Conservation (phyloP, 2,888 invertebrate genomes). For the Epistrophe grossulariae region DNA sequence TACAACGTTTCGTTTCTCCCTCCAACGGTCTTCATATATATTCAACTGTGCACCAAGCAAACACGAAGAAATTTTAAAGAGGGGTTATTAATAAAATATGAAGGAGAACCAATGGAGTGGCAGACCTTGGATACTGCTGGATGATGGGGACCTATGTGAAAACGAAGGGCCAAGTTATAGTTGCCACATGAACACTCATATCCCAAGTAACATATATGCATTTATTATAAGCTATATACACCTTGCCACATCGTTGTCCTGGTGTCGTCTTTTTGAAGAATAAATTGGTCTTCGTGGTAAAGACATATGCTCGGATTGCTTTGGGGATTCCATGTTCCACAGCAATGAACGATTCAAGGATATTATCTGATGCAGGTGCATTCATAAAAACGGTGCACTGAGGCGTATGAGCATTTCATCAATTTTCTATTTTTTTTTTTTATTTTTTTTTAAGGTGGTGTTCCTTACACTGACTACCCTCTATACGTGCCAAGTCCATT, state of each 20-base stretch:
- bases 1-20: background rate
- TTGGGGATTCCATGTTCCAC: slow-evolving; percentile 11
- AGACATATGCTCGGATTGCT: slow-evolving; percentile 29
- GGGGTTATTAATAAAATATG: slow-evolving; percentile 58
- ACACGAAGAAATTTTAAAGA: slow-evolving; percentile 16
- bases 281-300: slow-evolving; percentile 45
- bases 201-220: background rate
- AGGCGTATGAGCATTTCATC: slow-evolving; percentile 39
- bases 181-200: slow-evolving; percentile 35
- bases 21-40: background rate
- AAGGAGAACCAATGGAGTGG: slow-evolving; percentile 48
- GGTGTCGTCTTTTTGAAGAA: slow-evolving; percentile 4
- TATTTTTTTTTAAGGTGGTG: background rate
- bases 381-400: slow-evolving; percentile 50
- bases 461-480: slow-evolving; percentile 2
- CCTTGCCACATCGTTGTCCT: slow-evolving; percentile 13
- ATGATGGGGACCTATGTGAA: background rate
- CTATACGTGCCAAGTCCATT: slow-evolving; percentile 30
- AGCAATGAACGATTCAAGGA: slow-evolving; percentile 32
- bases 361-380: slow-evolving; percentile 43
- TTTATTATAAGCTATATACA: background rate
- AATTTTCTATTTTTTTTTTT: slow-evolving; percentile 14
- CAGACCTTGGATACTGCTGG: slow-evolving; percentile 14
- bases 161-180: slow-evolving; percentile 36
- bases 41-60: background rate